Evolutionary conservation across 2,113 vertebrate species (phyloP).

Genomic region (Ammodytes marinus): DNA sequence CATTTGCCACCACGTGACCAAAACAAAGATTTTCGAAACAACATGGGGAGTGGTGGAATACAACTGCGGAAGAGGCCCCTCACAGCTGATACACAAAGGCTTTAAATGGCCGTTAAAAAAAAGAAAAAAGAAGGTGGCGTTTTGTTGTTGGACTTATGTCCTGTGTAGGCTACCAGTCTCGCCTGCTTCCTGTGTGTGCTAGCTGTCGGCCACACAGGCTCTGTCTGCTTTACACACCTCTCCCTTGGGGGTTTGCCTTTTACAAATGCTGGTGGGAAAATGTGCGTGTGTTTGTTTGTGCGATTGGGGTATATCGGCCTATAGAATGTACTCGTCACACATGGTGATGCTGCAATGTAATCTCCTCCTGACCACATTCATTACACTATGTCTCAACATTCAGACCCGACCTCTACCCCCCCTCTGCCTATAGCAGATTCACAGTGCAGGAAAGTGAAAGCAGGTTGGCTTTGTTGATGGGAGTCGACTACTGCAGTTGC

Average conservation of each 20-base stretch:
- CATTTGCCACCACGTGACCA: conserved; percentile 1
- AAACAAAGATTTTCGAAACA: conserved; percentile 52
- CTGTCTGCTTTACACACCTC: conserved; percentile 68
- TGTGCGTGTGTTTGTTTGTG: neutral
- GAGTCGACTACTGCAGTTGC: conserved; percentile 11
- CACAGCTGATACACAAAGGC: conserved; percentile 72
- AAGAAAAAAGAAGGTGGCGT: conserved; percentile 36
- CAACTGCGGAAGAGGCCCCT: conserved; percentile 42
- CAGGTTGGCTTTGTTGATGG: conserved; percentile 4
- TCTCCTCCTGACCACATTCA: conserved; percentile 30
- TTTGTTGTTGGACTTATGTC: conserved; percentile 74
- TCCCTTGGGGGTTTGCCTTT: conserved; percentile 50
- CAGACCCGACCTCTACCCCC: neutral
- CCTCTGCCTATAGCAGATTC: neutral
- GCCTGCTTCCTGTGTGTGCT: conserved; percentile 80
- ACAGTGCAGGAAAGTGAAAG: conserved; percentile 29
- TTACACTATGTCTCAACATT: conserved; percentile 39
- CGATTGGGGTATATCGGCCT: neutral
- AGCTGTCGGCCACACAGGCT: conserved; percentile 62
- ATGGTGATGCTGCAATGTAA: conserved; percentile 35
- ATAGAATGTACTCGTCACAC: conserved; percentile 25
- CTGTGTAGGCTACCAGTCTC: conserved; percentile 76
- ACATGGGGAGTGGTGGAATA: conserved; percentile 30
- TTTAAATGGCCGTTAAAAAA: conserved; percentile 60
- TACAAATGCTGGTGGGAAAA: conserved; percentile 64